Evolutionary conservation across 2,888 invertebrate species (phyloP), one percentile per base, ranked within the genome.

Genomic region (Agonopterix subpropinquella): DNA sequence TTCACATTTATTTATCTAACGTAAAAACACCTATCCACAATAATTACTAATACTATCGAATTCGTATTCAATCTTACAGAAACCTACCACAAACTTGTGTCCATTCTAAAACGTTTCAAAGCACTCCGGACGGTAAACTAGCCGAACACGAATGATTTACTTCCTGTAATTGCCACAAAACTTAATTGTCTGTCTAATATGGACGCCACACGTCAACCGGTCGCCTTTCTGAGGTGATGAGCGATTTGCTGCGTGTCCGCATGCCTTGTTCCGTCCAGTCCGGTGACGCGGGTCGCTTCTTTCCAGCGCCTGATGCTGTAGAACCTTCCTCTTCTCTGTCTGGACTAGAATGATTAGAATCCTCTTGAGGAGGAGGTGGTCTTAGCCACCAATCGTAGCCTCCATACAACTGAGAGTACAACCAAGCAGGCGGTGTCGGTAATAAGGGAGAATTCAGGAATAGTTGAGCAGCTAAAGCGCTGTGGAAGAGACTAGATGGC

Each of bases 151-250:
- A 57, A 62, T 39, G 35, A 53, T 53, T 43, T 28, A 47, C 53
- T 59, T 60, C 64, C 61, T 62, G 62, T 65, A 62, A 58, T 60
- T 46, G 53, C 52, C 49, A 51, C 41, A 50, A 8, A 42, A 39
- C 11, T 52, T 47, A 52, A 44, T 49, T 57, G 57, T 58, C 50
- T 58, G 46, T 53, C 62, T 81, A 94, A 78, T 94, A 94, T 11
- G 94, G 94, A 67, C 94, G 90, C 94, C 94, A 94, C 51, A 94
- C 94, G 67, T 94, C 94, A n/a, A 92, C 89, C 49, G 92, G 89
- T 70, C 77, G 82, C 56, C 84, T 85, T 50, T 88, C 88, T 1
- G 86, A 71, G 4, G 85, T 78, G 39, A 82, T 77, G 15, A 87
- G 67, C 0, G 85, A 75, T 65, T 87, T 87, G 57, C 85, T 86